A percentile compares a stretch with the other conserved stretches of the same genome.
phyloP scores from a whole-genome alignment of 2,888 invertebrate genomes.

The Leptogaster cylindrica region DNA sequence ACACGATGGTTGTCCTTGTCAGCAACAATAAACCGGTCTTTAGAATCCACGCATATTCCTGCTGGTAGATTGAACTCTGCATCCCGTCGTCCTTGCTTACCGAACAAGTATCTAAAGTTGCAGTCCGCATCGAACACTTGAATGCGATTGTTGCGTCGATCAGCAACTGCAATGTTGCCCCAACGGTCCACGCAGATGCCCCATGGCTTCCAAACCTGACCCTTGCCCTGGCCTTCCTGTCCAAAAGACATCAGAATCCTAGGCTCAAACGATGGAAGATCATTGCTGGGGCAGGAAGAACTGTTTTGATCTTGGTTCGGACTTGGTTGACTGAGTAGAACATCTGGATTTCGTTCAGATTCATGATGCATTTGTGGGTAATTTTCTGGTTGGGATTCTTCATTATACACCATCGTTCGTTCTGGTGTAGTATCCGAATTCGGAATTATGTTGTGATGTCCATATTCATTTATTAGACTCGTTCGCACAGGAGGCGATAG shows the following conservation, averaged over 20 bases:
- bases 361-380: too few species aligned
- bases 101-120: slow-evolving; percentile 75
- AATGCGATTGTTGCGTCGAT: slow-evolving; percentile 88
- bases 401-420: too few species aligned
- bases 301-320: too few species aligned
- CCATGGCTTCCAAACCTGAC: slow-evolving; percentile 80
- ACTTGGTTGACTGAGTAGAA: too few species aligned
- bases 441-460: too few species aligned
- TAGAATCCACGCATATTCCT: slow-evolving; percentile 83
- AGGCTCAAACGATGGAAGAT: too few species aligned
- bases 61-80: slow-evolving; percentile 94
- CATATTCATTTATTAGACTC: too few species aligned
- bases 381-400: too few species aligned
- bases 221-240: slow-evolving; percentile 80
- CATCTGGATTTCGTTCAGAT: too few species aligned
- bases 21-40: slow-evolving; percentile 85
- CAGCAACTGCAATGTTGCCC: slow-evolving; percentile 88
- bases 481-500: too few species aligned
- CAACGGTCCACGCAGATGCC: slow-evolving; percentile 88
- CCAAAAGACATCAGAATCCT: slow-evolving; percentile 67
- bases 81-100: slow-evolving; percentile 76
- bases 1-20: slow-evolving; percentile 97
- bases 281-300: too few species aligned
- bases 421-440: too few species aligned
- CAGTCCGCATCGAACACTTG: slow-evolving; percentile 78